Base-by-base conservation (phyloP, 1,140 invertebrate genomes). In the Diabrotica virgifera region DNA sequence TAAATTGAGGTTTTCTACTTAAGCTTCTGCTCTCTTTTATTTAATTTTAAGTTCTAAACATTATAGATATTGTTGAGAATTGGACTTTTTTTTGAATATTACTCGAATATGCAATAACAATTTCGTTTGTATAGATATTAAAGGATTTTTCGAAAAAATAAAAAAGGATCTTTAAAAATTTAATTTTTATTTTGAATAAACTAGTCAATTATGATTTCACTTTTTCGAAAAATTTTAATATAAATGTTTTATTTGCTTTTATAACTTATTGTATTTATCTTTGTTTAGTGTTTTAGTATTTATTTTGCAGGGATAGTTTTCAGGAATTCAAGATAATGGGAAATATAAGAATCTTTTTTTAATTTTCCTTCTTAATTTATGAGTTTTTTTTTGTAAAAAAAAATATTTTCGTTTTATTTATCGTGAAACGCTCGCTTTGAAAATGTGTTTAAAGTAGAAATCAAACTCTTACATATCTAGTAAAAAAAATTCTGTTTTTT, bases 121-220 rank as follows among this genome's bases (percentile, higher is more conserved):
- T 10, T 46, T 46, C n/a, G 40, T 46, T 46, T 46, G 40, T 46
- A 46, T 46, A 46, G 40, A n/a, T 46, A 10, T 46, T 46, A 5
- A n/a, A 46, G n/a, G n/a, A 46, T 46, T 46, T 46, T 46, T 46
- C 40, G 40, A 46, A 46, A 46, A 46, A 46, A 46, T 46, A 46
- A n/a, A 46, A 10, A 46, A 46, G n/a, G n/a, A 8, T 8, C 6
- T 46, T 46, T 46, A 46, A 10, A 46, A 10, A 46, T 46, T 10
- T 10, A 3, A 46, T 5, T 46, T 46, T 46, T 46, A 46, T 46
- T 46, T 46, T 46, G 40, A 46, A 46, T n/a, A 46, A 46, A 46
- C 40, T 46, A 46, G 40, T 46, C 40, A 46, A 8, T 46, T 10
- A 46, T 10, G n/a, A 5, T 46, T 46, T 46, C n/a, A 46, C n/a